Conservation (phyloP, 2,888 invertebrate species). For the Ectemnius cavifrons region DNA sequence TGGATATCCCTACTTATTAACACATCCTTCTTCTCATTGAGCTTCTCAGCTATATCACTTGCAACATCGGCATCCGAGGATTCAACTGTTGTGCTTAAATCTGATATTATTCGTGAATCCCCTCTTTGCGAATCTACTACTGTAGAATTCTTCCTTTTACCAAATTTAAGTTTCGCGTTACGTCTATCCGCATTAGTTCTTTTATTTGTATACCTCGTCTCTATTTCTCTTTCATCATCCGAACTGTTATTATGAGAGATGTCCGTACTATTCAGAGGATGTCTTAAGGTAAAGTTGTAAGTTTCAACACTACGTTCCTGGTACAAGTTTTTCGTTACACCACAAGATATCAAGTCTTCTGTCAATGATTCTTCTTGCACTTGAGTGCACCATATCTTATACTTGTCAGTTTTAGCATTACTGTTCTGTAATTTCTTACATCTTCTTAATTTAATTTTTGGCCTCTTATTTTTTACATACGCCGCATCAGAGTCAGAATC, state of each 20-base stretch:
- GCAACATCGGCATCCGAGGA: constrained; percentile 83
- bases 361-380: constrained; percentile 89
- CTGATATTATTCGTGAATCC: constrained; percentile 80
- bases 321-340: constrained; percentile 84
- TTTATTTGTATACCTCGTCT: constrained; percentile 79
- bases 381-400: constrained; percentile 87
- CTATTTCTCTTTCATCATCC: constrained; percentile 78
- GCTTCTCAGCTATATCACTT: constrained; percentile 85
- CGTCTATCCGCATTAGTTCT: constrained; percentile 81
- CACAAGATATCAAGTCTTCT: constrained; percentile 88
- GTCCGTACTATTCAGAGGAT: constrained; percentile 52
- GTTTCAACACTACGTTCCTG: constrained; percentile 85
- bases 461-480: constrained; percentile 79
- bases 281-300: constrained; percentile 85
- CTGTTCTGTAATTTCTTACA: constrained; percentile 69
- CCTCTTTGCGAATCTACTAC: constrained; percentile 80
- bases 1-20: constrained; percentile 82
- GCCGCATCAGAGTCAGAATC: constrained; percentile 80
- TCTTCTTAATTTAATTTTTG: constrained; percentile 79
- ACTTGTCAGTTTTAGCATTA: constrained; percentile 82
- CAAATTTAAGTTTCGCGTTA: constrained; percentile 81
- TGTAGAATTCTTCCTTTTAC: constrained; percentile 79
- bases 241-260: constrained; percentile 79
- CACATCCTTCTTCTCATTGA: constrained; percentile 86
- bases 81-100: constrained; percentile 80